Percentiles rank a stretch among this genome's conserved stretches.
Evolutionary conservation across 1,140 invertebrate genomes (phyloP).

Genomic region (Halesus radiatus): DNA sequence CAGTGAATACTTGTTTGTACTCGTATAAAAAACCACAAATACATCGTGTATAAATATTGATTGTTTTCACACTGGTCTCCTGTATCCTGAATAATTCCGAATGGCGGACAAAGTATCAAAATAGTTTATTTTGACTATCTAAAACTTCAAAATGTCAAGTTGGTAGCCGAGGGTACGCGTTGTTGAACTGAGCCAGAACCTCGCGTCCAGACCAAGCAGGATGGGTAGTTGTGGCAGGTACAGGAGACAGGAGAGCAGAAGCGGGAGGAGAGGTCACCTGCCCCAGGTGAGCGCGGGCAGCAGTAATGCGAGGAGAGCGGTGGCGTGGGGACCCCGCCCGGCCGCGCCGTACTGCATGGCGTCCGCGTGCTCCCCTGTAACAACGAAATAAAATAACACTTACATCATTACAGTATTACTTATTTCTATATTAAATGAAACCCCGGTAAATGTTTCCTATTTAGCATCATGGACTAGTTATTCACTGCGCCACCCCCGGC

Average conservation of each 20-base stretch:
- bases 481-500: not conserved
- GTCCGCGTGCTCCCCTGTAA: conserved; percentile 54
- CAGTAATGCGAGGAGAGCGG: not conserved
- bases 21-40: too few species aligned
- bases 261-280: not conserved
- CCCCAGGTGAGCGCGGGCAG: not conserved
- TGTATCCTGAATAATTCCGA: too few species aligned
- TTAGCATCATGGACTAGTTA: not conserved
- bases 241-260: not conserved
- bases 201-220: too few species aligned
- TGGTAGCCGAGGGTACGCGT: too few species aligned
- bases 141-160: too few species aligned
- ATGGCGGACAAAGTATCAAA: too few species aligned
- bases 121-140: too few species aligned
- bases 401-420: not conserved
- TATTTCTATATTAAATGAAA: not conserved
- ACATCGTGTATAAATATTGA: too few species aligned
- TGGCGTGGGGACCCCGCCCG: not conserved
- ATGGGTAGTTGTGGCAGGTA: not conserved
- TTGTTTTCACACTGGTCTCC: too few species aligned
- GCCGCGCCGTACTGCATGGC: conserved; percentile 54
- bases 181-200: too few species aligned
- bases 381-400: conserved; percentile 21
- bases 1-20: too few species aligned
- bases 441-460: not conserved